Evolutionary conservation across 2,888 invertebrate genomes (phyloP).

Genomic region (Drosophila lutescens): DNA sequence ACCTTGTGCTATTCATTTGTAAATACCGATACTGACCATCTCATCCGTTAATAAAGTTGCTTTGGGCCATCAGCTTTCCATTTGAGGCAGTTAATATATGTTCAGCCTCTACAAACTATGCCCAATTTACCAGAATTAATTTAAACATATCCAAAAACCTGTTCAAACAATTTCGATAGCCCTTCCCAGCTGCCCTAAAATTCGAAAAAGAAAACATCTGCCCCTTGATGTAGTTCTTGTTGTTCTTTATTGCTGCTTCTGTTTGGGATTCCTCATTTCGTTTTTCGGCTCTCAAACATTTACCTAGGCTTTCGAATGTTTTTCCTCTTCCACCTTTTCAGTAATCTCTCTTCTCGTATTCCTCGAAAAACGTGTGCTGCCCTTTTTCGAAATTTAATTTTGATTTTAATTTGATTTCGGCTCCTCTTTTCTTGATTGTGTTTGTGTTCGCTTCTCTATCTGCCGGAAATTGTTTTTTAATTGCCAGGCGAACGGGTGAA

Average conservation of each 20-base stretch:
- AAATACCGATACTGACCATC: neutral
- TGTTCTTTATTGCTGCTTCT: conserved; percentile 15
- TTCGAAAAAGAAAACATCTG: conserved; percentile 37
- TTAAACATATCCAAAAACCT: conserved; percentile 25
- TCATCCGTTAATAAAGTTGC: neutral
- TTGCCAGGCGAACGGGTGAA: conserved; percentile 35
- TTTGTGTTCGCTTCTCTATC: conserved; percentile 15
- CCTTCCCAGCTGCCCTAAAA: conserved; percentile 1
- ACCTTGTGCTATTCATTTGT: too few species aligned
- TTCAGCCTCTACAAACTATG: conserved; percentile 2
- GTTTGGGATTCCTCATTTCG: conserved; percentile 15
- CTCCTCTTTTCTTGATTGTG: conserved; percentile 41
- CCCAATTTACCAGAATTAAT: conserved; percentile 20
- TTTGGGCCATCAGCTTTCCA: neutral
- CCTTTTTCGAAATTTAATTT: conserved; percentile 40
- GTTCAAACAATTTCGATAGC: conserved; percentile 13
- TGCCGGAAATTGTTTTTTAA: conserved; percentile 57
- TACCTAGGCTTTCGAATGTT: conserved; percentile 39
- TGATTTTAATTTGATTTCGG: conserved; percentile 72
- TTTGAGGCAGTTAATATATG: neutral
- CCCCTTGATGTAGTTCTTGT: conserved; percentile 25
- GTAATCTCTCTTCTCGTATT: conserved; percentile 1
- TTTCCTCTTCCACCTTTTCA: conserved; percentile 3
- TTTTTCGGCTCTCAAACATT: conserved; percentile 22
- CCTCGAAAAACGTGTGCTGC: conserved; percentile 22